Percentiles rank a stretch among this genome's conserved stretches.
phyloP scores from a whole-genome alignment of 2,797 vertebrate species.

The Eulemur mongoz region DNA sequence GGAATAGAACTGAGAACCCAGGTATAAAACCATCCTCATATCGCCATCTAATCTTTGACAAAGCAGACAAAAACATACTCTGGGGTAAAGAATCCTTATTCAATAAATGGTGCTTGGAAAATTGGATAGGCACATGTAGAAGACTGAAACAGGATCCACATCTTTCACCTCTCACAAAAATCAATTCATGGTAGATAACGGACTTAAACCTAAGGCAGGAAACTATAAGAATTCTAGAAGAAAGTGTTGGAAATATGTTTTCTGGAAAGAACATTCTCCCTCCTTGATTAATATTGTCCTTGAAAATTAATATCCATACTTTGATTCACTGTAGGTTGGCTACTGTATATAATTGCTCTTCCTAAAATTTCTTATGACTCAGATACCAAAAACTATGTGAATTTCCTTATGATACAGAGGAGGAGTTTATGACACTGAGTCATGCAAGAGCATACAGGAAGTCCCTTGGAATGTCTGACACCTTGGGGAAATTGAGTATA shows the following conservation, averaged over 20 bases:
- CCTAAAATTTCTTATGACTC: conserved; percentile 14
- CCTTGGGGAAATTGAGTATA: background rate
- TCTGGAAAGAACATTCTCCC: background rate
- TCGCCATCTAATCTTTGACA: too few species aligned
- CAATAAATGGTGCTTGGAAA: too few species aligned
- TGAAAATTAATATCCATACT: background rate
- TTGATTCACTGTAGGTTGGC: background rate
- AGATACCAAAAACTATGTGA: background rate
- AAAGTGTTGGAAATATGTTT: background rate
- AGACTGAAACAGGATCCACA: too few species aligned
- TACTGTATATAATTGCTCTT: background rate
- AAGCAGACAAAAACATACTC: too few species aligned
- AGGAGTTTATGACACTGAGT: background rate
- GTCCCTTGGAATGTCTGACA: background rate
- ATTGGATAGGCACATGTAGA: too few species aligned
- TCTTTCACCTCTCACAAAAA: too few species aligned
- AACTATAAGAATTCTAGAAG: too few species aligned
- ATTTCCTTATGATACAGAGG: background rate
- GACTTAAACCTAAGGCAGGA: too few species aligned
- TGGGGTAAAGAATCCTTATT: too few species aligned
- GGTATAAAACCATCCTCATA: too few species aligned
- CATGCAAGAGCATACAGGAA: background rate
- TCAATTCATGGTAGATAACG: too few species aligned
- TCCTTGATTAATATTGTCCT: background rate
- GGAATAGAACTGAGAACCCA: too few species aligned